Conservation (phyloP, 2,888 invertebrate genomes). For the Harpagoxenus sublaevis region DNA sequence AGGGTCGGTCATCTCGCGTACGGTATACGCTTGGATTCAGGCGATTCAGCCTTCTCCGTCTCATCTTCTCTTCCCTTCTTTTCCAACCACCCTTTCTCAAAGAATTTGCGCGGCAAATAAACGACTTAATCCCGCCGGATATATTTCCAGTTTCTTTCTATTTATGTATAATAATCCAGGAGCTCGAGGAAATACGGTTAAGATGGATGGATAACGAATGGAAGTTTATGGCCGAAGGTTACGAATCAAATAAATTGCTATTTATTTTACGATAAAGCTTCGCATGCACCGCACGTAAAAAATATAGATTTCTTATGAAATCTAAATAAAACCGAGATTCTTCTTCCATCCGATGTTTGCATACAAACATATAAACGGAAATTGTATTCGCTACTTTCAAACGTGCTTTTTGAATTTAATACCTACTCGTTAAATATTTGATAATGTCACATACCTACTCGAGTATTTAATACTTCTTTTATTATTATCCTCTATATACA, state of each 20-base stretch:
- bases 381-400: constrained; percentile 2
- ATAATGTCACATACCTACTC: not conserved
- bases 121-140: constrained; percentile 4
- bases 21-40: not conserved
- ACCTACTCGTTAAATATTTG: not conserved
- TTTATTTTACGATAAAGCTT: constrained; percentile 5
- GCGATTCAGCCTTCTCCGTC: not conserved
- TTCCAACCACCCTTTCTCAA: not conserved
- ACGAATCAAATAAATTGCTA: not conserved
- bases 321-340: not conserved
- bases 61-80: not conserved
- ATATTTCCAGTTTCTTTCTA: not conserved
- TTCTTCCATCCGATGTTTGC: not conserved
- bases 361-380: not conserved
- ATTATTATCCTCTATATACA: not conserved
- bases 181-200: not conserved
- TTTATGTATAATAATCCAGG: not conserved
- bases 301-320: not conserved
- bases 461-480: not conserved
- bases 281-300: not conserved
- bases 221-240: not conserved
- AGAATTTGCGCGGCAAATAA: constrained; percentile 15
- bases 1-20: not conserved
- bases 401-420: not conserved
- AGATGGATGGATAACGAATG: not conserved